Conservation (phyloP, 2,888 invertebrate genomes). For the Meliscaeva auricollis region DNA sequence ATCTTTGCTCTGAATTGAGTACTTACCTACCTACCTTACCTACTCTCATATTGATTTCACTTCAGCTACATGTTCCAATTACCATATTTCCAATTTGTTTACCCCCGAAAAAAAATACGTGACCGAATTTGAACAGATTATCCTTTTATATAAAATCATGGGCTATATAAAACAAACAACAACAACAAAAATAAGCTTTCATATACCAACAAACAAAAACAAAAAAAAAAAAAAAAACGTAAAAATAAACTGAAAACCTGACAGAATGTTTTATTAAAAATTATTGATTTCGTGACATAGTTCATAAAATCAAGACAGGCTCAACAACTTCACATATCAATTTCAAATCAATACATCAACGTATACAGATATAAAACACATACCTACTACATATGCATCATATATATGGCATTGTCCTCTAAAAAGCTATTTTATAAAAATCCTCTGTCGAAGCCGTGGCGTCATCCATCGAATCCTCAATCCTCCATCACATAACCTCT, state of each 20-base stretch:
- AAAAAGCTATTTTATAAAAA: conserved; percentile 38
- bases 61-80: conserved; percentile 57
- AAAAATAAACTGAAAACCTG: conserved; percentile 20
- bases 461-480: neutral
- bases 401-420: conserved; percentile 25
- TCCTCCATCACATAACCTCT: neutral
- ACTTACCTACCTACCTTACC: neutral
- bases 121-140: conserved; percentile 62
- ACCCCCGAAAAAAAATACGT: conserved; percentile 42
- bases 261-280: conserved; percentile 74
- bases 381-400: conserved; percentile 1
- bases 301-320: conserved; percentile 74
- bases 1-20: neutral
- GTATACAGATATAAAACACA: no score
- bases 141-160: conserved; percentile 28
- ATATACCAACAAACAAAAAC: no score
- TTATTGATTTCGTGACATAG: conserved; percentile 75
- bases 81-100: conserved; percentile 55
- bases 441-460: neutral
- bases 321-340: conserved; percentile 71
- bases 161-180: no score
- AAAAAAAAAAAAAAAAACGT: neutral
- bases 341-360: conserved; percentile 61
- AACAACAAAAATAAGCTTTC: neutral
- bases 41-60: conserved; percentile 14